Evolutionary conservation across 2,888 invertebrate genomes (phyloP).

Genomic region (Sepiola atlantica): DNA sequence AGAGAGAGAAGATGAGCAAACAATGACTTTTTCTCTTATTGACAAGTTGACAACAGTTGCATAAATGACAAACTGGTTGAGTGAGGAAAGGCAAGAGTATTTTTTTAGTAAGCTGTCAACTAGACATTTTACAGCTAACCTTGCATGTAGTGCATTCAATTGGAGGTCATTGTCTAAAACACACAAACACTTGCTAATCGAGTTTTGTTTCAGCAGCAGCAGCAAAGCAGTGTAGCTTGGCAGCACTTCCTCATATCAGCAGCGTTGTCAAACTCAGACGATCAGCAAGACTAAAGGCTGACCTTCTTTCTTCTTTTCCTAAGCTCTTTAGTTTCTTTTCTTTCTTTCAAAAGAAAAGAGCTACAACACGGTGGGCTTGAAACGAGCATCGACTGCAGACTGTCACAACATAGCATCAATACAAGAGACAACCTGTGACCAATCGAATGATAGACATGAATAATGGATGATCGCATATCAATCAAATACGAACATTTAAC

Average conservation of each 20-base stretch:
- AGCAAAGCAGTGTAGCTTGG: background rate
- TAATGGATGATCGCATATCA: background rate
- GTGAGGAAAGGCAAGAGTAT: background rate
- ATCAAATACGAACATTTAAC: no score
- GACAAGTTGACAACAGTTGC: slow-evolving; percentile 6
- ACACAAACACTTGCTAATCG: background rate
- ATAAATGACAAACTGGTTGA: background rate
- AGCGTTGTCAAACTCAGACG: background rate
- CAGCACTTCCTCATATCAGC: slow-evolving; percentile 32
- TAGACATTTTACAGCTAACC: slow-evolving; percentile 6
- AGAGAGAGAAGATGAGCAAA: background rate
- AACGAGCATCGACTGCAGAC: background rate
- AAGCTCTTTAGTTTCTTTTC: background rate
- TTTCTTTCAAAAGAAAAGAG: background rate
- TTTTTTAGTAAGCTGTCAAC: background rate
- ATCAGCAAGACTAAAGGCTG: background rate
- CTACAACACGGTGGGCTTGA: background rate
- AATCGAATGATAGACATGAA: background rate
- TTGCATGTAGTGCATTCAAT: background rate
- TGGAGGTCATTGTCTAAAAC: background rate
- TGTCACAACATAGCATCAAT: background rate
- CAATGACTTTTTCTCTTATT: background rate
- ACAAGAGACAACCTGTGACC: background rate
- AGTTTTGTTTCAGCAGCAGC: background rate
- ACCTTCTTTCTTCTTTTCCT: background rate